Evolutionary conservation across 2,113 vertebrate species (phyloP).

Genomic region (Aegithalos caudatus): DNA sequence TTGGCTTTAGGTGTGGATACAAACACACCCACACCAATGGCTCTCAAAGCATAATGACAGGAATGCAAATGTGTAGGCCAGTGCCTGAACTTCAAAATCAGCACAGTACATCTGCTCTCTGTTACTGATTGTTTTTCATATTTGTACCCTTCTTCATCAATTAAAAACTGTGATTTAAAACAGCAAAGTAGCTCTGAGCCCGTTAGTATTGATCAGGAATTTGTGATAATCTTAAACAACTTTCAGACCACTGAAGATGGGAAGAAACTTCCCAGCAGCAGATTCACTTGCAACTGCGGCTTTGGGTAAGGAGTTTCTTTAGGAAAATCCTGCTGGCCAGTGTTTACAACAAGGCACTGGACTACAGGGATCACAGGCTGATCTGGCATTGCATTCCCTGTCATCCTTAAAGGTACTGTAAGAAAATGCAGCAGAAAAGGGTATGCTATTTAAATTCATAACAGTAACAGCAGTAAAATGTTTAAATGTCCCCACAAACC

Average conservation of each 20-base stretch:
- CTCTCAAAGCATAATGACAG: not conserved
- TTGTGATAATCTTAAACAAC: not conserved
- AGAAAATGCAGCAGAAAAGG: not conserved
- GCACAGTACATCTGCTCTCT: not conserved
- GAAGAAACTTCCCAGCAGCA: not conserved
- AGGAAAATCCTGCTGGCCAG: not conserved
- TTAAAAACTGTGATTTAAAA: not conserved
- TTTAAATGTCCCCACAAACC: slow-evolving; percentile 4
- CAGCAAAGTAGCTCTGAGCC: not conserved
- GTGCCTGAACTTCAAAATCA: not conserved
- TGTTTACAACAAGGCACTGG: not conserved
- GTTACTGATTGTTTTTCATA: not conserved
- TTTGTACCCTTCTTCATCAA: not conserved
- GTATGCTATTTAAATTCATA: slow-evolving; percentile 25
- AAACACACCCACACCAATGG: not conserved
- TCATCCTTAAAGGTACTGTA: not conserved
- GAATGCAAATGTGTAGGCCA: not conserved
- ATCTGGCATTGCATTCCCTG: not conserved
- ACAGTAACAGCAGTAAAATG: not conserved
- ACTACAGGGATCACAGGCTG: not conserved
- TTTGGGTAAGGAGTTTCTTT: not conserved
- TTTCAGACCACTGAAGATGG: not conserved
- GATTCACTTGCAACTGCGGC: not conserved
- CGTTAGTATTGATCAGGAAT: not conserved
- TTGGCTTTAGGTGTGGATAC: not conserved